Evolutionary conservation across 2,113 vertebrate genomes (phyloP), one percentile per base, ranked within the genome.

Genomic region (Benitochromis conjunctus): DNA sequence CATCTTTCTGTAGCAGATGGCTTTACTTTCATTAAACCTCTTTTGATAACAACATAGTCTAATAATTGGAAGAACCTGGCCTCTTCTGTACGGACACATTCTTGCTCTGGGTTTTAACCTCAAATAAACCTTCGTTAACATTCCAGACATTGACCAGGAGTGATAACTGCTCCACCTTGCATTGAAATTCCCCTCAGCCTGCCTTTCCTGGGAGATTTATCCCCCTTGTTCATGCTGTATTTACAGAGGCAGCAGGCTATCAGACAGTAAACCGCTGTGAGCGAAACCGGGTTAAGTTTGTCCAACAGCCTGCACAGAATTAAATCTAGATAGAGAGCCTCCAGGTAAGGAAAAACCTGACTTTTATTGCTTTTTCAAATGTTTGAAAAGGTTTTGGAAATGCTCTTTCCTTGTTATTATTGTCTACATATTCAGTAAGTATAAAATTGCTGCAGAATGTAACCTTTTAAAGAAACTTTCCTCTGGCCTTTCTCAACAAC

Each of bases 111-210:
- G 46, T 54, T n/a, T 66, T 57, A 76, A 55, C 51, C 31, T 18
- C 29, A 83, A 85, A 85, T 24, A 57, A 89, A 84, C 62, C 85
- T 85, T 85, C 1, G 43, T 90, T 91, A 85, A 82, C 55, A 90
- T 87, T 87, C 80, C 79, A 86, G 62, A 84, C 91, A 66, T 60
- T 82, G 78, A 84, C 55, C 71, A 19, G 36, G 51, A 64, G 77
- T 78, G 84, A 90, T 87, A 86, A 87, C 78, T 13, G 54, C 82
- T 86, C 83, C 81, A 60, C 64, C 54, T 60, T 48, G 21, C 79
- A 83, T 90, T 89, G 79, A 91, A 86, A 92, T 88, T 90, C 89
- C 79, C 81, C 66, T 88, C 88, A 85, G 64, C 64, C 31, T 34
- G 60, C 80, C 82, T 84, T 83, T 41, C 86, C 86, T 79, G 51